A percentile compares a stretch with the other conserved stretches of the same genome.
Evolutionary conservation across 2,888 invertebrate species (phyloP).

Genomic region (Gibbula magus): DNA sequence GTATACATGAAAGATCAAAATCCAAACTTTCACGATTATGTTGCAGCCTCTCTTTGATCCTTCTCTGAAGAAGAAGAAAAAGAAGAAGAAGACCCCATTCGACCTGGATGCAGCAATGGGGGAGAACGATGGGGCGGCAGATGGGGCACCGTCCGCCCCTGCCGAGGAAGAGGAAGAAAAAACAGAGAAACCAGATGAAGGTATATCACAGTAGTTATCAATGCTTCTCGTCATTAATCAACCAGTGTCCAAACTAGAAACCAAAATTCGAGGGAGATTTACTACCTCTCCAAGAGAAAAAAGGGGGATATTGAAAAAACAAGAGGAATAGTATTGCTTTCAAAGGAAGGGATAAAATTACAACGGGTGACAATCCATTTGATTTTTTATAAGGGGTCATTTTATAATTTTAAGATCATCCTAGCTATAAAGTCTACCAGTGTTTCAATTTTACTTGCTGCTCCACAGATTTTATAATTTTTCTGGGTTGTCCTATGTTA

Average conservation of each 20-base stretch:
- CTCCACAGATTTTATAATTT: too few species aligned
- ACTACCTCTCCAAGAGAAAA: too few species aligned
- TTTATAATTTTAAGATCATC: too few species aligned
- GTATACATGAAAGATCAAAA: too few species aligned
- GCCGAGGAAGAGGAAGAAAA: conserved; percentile 57
- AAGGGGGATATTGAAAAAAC: too few species aligned
- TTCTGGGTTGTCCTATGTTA: too few species aligned
- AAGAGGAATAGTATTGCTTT: too few species aligned
- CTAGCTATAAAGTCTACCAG: too few species aligned
- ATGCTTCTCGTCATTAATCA: neutral
- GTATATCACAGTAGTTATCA: conserved; percentile 72
- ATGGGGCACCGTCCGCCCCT: conserved; percentile 45
- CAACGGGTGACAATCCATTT: too few species aligned
- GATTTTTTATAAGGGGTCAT: too few species aligned
- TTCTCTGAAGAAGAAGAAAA: conserved; percentile 91
- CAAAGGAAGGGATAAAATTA: too few species aligned
- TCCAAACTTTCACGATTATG: neutral
- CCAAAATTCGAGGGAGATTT: neutral
- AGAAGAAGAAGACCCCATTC: conserved; percentile 96
- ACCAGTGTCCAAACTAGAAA: neutral
- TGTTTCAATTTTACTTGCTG: too few species aligned
- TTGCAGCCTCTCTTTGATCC: conserved; percentile 87
- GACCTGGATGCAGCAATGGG: conserved; percentile 89
- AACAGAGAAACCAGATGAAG: conserved; percentile 77
- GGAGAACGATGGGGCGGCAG: conserved; percentile 50